Evolutionary conservation across 64 coral and sea anemone species (phyloP), one percentile per base, ranked within the genome.

Genomic region (Catalaphyllia jardinei): DNA sequence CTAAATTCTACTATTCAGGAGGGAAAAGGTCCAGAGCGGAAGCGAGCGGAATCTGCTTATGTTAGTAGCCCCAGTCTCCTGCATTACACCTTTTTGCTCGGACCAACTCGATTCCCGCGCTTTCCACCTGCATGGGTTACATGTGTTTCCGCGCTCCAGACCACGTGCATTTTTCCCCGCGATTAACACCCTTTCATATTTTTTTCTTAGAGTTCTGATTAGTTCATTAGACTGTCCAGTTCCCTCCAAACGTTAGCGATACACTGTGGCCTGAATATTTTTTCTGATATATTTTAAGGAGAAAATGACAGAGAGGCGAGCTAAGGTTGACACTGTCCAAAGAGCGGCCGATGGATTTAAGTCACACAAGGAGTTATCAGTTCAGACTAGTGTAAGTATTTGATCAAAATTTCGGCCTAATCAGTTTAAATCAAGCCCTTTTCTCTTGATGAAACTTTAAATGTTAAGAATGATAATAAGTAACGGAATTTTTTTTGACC

Each of bases 281-380:
- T 25, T 25, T 69, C 10, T 69, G 22, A 11, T 28, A 8, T 69
- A 18, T 9, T 71, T 85, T 71, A 9, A 85, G 15, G 81, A 39
- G 0, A 85, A 71, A 71, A 85, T 67, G 60, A 24, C 15, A 50
- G 20, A 85, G 17, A 85, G 62, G n/a, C 31, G 60, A 71, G 7
- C 8, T 8, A 71, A 85, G 38, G 60, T 85, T 20, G 81, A 85
- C 50, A 71, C 20, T 22, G 20, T 85, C 9, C 62, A 67, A 51
- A 24, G 15, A 38, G 81, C 60, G 3, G 35, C 38, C 31, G 81
- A 85, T 50, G 81, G 28, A 46, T 83, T 83, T 79, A 51, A 20
- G 1, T 62, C 61, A 35, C 5, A 46, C 0, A 24, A 69, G 13
- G 71, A 71, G 10, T 19, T 46, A 24, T 15, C 39, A 13, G 16